Conservation (phyloP, 2,113 vertebrate genomes). For the Zeus faber region DNA sequence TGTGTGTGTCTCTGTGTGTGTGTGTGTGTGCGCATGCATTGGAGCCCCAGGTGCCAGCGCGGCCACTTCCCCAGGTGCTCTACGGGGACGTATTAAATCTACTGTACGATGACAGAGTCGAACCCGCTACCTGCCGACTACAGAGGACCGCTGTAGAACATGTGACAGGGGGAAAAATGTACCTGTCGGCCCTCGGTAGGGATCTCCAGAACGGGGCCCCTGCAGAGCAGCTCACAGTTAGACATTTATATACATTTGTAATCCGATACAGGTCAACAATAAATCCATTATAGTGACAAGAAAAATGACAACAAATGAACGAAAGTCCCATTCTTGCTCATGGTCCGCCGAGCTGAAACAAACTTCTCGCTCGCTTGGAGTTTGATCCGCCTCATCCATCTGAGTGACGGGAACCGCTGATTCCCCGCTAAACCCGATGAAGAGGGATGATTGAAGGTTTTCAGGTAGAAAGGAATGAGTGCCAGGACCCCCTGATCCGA, state of each 20-base stretch:
- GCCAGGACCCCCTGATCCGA: slow-evolving; percentile 54
- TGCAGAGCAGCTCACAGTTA: too few species aligned
- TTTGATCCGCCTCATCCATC: slow-evolving; percentile 36
- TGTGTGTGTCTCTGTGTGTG: slow-evolving; percentile 32
- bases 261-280: too few species aligned
- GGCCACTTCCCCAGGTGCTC: slow-evolving; percentile 62
- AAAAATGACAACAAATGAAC: too few species aligned
- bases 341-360: too few species aligned
- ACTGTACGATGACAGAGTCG: slow-evolving; percentile 66
- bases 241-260: too few species aligned
- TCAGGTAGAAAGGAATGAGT: slow-evolving; percentile 42
- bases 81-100: slow-evolving; percentile 70
- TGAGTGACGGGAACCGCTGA: slow-evolving; percentile 38
- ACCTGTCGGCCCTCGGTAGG: slow-evolving; percentile 42
- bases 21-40: slow-evolving; percentile 25
- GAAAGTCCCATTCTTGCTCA: too few species aligned
- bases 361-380: too few species aligned
- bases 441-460: slow-evolving; percentile 58
- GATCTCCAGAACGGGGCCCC: slow-evolving; percentile 35
- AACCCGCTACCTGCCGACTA: slow-evolving; percentile 53
- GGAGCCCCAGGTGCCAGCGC: slow-evolving; percentile 59
- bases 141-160: slow-evolving; percentile 54
- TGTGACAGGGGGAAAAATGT: slow-evolving; percentile 53
- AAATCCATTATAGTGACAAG: too few species aligned
- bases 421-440: slow-evolving; percentile 44